These are phyloP conservation scores for Eumeta japonica DNA, from an alignment of 1,140 invertebrate species.

Conservation along the genomic window DNA sequence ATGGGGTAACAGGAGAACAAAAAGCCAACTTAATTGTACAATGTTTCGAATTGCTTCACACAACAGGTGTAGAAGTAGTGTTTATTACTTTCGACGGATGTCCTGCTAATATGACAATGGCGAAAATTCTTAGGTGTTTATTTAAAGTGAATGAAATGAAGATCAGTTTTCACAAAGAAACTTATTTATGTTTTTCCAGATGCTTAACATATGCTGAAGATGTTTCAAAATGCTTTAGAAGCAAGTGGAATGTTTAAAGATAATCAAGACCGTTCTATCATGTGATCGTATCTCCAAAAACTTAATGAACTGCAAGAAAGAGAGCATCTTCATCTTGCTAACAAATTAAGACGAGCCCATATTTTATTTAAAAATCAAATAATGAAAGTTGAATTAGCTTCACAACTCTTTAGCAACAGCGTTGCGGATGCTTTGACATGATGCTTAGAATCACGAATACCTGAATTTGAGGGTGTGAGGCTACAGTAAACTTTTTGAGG, in stretches of 20 bases:
- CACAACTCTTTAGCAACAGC: slow-evolving; percentile 17
- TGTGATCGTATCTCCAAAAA: slow-evolving; percentile 2
- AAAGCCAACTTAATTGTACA: slow-evolving; percentile 14
- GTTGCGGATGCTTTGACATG: slow-evolving; percentile 15
- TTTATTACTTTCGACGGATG: slow-evolving; percentile 26
- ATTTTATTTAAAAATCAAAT: slow-evolving; percentile 8
- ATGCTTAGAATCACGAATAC: slow-evolving; percentile 7
- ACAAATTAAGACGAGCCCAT: slow-evolving; percentile 7
- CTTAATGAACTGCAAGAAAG: slow-evolving; percentile 7
- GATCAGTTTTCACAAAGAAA: neutral
- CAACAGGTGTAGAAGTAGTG: slow-evolving; percentile 14
- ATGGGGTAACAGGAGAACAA: slow-evolving; percentile 6
- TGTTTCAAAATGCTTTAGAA: neutral
- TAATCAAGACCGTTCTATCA: neutral
- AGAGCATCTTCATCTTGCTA: slow-evolving; percentile 4
- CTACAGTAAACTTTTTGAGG: slow-evolving; percentile 17
- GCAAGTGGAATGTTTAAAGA: slow-evolving; percentile 5
- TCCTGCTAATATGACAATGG: slow-evolving; percentile 15
- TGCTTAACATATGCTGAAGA: neutral
- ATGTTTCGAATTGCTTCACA: slow-evolving; percentile 13
- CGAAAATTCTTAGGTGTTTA: slow-evolving; percentile 15
- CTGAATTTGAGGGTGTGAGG: slow-evolving; percentile 11
- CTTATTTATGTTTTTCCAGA: neutral
- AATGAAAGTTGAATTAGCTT: slow-evolving; percentile 15
- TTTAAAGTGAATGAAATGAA: slow-evolving; percentile 7